Percentiles rank a stretch among this genome's conserved stretches.
These are phyloP conservation scores for Sebastes hubbsi DNA, from an alignment of 2,797 vertebrate species.

Conservation along the genomic window DNA sequence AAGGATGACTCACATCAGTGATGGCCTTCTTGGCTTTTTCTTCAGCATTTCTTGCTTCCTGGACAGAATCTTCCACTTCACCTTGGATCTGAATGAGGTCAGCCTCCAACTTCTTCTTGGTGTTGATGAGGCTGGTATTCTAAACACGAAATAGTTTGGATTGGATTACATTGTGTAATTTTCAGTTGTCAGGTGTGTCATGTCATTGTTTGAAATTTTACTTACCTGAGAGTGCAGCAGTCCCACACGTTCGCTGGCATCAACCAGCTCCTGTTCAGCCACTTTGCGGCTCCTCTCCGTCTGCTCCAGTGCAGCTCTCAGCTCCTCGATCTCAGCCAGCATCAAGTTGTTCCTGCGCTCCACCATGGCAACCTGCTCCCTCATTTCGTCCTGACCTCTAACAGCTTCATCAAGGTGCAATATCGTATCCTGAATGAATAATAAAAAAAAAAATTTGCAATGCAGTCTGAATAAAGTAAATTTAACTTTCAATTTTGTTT, in stretches of 20 bases:
- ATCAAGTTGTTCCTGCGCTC: conserved; percentile 88
- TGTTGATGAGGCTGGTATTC: conserved; percentile 87
- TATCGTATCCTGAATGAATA: conserved; percentile 81
- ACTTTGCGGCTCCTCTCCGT: conserved; percentile 84
- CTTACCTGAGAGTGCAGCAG: conserved; percentile 81
- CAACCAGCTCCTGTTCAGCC: conserved; percentile 88
- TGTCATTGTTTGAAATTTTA: not conserved
- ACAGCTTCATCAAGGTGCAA: conserved; percentile 87
- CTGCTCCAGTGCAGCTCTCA: conserved; percentile 86
- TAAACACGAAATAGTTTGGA: conserved; percentile 40
- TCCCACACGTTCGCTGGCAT: conserved; percentile 84
- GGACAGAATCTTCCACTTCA: conserved; percentile 87
- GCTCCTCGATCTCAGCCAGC: conserved; percentile 88
- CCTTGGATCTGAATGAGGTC: conserved; percentile 88
- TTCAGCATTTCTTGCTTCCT: conserved; percentile 91
- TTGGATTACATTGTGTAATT: not conserved
- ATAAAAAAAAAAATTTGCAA: not conserved
- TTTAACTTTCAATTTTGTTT: not conserved
- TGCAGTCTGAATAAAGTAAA: conserved; percentile 33
- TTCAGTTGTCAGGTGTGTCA: not conserved
- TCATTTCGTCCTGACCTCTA: conserved; percentile 87
- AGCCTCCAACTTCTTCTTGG: conserved; percentile 89
- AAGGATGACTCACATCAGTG: conserved; percentile 85
- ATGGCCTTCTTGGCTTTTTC: conserved; percentile 95
- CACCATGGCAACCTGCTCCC: conserved; percentile 87